Base-by-base conservation (phyloP, 2,113 vertebrate genomes). In the Entelurus aequoreus region DNA sequence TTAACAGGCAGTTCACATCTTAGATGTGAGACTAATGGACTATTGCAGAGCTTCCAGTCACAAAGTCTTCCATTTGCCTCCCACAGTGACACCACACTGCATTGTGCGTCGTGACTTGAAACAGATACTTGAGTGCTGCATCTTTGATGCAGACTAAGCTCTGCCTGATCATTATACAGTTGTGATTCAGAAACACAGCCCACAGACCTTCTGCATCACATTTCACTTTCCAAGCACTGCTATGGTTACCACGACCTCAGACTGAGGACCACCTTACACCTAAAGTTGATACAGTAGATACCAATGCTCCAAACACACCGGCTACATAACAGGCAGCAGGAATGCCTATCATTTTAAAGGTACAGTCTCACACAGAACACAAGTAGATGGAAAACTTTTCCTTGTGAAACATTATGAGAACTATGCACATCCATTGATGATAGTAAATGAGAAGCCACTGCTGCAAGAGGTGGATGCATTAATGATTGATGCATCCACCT, bases 191-290 rank as follows among this genome's bases (percentile, higher is more conserved):
- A 86, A 82, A 82, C 69, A 65, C 66, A 78, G 80, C 64, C 69
- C 76, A 79, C 66, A 84, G 78, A 71, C 69, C 77, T 56, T 40
- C 56, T 70, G 84, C 80, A 78, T 90, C 88, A 9, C 79, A 86
- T 91, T 91, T 91, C 90, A 91, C 88, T 91, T 91, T 91, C 90
- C 88, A 87, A 88, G 81, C 80, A 72, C 80, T 87, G 82, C 89
- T 90, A 89, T 85, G 82, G 90, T 89, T 89, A 91, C 90, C 80
- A 68, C 75, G 70, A 80, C 86, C 83, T 89, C 87, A 85, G 82
- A 87, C 87, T 69, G 79, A 82, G 81, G 79, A 88, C 80, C 83
- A 88, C 64, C 15, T 54, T 82, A 75, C 68, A 77, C 70, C 40
- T 51, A 12, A 1, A 35, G 28, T 48, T 50, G 57, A 15, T 48